A percentile compares a stretch with the other conserved stretches of the same genome.
Conservation (phyloP, 2,113 vertebrate genomes). For the Ptyas mucosa region DNA sequence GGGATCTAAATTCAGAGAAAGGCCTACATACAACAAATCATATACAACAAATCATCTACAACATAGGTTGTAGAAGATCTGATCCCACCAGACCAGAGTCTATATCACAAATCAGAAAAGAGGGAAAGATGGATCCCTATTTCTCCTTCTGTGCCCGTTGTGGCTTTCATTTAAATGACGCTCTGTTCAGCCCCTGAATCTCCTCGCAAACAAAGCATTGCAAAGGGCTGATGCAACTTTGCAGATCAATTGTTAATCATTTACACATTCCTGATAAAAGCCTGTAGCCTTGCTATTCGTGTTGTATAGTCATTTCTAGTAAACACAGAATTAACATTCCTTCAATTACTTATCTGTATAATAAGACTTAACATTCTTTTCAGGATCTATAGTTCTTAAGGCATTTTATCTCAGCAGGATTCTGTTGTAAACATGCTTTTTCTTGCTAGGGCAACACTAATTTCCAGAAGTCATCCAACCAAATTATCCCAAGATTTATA, state of each 20-base stretch:
- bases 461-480: constrained; percentile 56
- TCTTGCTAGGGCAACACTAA: constrained; percentile 62
- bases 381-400: constrained; percentile 62
- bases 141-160: background rate
- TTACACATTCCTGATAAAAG: constrained; percentile 5
- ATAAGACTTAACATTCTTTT: constrained; percentile 70
- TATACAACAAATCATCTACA: background rate
- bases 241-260: constrained; percentile 17
- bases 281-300: constrained; percentile 29
- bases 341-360: constrained; percentile 62
- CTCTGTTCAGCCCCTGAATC: background rate
- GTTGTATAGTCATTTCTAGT: constrained; percentile 38
- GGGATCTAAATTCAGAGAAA: background rate
- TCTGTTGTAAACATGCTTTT: constrained; percentile 59
- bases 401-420: constrained; percentile 59
- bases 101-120: background rate
- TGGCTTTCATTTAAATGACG: background rate
- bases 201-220: background rate
- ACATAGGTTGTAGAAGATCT: background rate
- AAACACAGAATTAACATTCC: constrained; percentile 62
- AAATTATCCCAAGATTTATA: constrained; percentile 50
- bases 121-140: background rate
- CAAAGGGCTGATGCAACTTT: background rate
- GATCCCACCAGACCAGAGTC: too few species aligned
- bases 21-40: background rate